Conservation (phyloP, 2,113 vertebrate genomes). For the Pelusios castaneus region DNA sequence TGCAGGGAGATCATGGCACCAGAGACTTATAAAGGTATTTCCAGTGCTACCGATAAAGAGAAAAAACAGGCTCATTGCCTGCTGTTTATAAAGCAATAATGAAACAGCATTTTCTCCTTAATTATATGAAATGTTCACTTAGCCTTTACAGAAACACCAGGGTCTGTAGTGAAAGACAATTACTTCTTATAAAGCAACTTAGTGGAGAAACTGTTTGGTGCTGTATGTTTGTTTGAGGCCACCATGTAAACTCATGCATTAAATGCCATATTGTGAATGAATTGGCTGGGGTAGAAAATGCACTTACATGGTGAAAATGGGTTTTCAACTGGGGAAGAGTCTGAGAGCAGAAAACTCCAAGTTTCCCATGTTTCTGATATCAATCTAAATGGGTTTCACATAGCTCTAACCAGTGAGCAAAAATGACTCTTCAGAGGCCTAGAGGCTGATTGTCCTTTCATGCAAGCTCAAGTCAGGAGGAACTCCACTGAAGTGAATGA, state of each 20-base stretch:
- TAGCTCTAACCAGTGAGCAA: not conserved
- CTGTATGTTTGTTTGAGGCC: not conserved
- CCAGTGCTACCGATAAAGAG: constrained; percentile 32
- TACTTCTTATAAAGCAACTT: constrained; percentile 15
- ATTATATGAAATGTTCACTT: constrained; percentile 17
- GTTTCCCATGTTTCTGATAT: not conserved
- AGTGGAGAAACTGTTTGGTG: not conserved
- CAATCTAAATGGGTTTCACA: not conserved
- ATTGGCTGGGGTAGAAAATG: not conserved
- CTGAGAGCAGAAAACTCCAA: not conserved
- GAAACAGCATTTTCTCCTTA: constrained; percentile 21
- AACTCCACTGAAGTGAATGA: not conserved
- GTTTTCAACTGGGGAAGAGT: not conserved
- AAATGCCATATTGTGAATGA: not conserved
- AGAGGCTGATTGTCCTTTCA: not conserved
- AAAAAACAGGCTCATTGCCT: constrained; percentile 23
- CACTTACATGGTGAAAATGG: not conserved
- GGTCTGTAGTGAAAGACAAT: constrained; percentile 31
- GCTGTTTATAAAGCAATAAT: constrained; percentile 66
- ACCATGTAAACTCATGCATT: not conserved
- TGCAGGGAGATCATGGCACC: constrained; percentile 36
- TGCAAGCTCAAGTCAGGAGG: not conserved
- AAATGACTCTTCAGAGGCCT: not conserved
- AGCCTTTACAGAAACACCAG: not conserved
- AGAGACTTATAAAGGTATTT: constrained; percentile 41